A percentile compares a stretch with the other conserved stretches of the same genome.
phyloP scores from a whole-genome alignment of 1,140 invertebrate species.

The Araneus ventricosus region DNA sequence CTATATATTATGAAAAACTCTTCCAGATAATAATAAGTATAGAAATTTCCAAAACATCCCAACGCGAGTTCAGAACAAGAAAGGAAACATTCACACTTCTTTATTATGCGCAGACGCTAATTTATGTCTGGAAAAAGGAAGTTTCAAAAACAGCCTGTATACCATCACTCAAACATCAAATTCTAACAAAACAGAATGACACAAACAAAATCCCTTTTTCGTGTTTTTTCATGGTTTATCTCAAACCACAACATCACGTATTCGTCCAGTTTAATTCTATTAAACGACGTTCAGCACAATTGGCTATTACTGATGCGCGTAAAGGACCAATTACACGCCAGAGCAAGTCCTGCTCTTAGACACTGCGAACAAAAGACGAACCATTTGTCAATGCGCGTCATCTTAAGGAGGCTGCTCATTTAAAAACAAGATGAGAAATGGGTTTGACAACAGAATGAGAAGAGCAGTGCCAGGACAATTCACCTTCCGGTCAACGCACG shows the following conservation, averaged over 20 bases:
- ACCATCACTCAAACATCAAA: too few species aligned
- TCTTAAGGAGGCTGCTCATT: neutral
- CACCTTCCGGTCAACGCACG: slow-evolving; percentile 45
- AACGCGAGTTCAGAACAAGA: too few species aligned
- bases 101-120: too few species aligned
- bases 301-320: neutral
- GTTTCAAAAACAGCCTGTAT: too few species aligned
- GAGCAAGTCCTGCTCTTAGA: neutral
- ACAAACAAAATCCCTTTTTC: too few species aligned
- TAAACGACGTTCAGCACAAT: neutral
- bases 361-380: slow-evolving; percentile 1
- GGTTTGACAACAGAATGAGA: neutral
- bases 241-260: neutral
- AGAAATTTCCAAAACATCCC: too few species aligned
- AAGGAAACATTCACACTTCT: too few species aligned
- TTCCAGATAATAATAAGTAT: too few species aligned
- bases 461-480: neutral
- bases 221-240: too few species aligned
- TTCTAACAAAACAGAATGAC: too few species aligned
- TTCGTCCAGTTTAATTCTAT: neutral
- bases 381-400: slow-evolving; percentile 3
- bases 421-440: neutral
- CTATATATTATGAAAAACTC: too few species aligned
- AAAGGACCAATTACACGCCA: neutral
- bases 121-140: too few species aligned